Base-by-base conservation (phyloP, 1,140 invertebrate species). In the Stegodyphus dumicola region DNA sequence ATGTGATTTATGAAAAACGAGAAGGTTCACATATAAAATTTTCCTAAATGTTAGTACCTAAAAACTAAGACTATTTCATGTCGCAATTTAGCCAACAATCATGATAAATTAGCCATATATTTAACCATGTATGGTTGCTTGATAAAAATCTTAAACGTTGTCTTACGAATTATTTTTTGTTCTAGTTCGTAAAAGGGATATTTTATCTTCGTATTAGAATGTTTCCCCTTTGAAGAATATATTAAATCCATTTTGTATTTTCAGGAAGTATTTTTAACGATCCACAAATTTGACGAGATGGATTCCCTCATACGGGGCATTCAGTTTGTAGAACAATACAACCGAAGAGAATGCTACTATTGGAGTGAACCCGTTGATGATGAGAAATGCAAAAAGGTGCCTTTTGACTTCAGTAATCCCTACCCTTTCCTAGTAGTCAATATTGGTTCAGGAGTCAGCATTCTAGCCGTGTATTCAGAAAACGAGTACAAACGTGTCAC, bases 371-470 rank as follows among this genome's bases (percentile, higher is more conserved):
- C 95, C 4, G 94, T 94, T 0, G 93, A 96, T 80, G 92, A 94
- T 76, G 92, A 91, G 17, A 91, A 91, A 83, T 95, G 94, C 90
- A 90, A 92, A 75, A 96, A 95, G 92, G 91, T 93, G 79, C 92
- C 93, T 11, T 98, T 94, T 89, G 95, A 97, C 90, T 98, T 98
- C 91, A 96, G 95, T 1, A 92, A 95, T 88, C 97, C 98, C 0
- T 99, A 99, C 92, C 98, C 98, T 3, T 99, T 99, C 91, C 92
- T 99, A 88, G 92, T 99, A 88, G 98, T 99, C 2, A 99, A 99
- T 92, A 96, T 99, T 89, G 98, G 98, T 49, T 99, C 97, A 56
- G 98, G 98, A 56, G 98, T 99, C 2, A 98, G 97, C 89, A 95
- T 99, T 88, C 91, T 99, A 75, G 94, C 96, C 13, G 98, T 99